These are phyloP conservation scores for Apantesis nais DNA, from an alignment of 2,888 invertebrate genomes.

Conservation along the genomic window DNA sequence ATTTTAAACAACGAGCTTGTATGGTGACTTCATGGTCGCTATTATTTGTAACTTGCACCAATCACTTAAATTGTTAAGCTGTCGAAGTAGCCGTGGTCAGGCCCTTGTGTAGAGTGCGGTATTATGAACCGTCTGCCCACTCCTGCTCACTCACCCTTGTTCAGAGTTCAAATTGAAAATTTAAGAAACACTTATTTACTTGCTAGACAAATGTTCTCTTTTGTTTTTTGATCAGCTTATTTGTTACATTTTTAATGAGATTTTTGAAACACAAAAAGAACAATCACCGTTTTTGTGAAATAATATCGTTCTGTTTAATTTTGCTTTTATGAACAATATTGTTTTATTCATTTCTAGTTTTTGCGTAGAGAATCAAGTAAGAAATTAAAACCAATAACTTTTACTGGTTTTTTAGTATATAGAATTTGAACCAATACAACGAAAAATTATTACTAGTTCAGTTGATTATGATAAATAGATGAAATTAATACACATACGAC, in stretches of 20 bases:
- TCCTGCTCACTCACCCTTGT: constrained; percentile 62
- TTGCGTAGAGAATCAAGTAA: no score
- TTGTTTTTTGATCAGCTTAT: constrained; percentile 30
- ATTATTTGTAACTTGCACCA: constrained; percentile 50
- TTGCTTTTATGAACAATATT: background rate
- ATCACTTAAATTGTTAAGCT: constrained; percentile 66
- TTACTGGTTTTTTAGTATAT: no score
- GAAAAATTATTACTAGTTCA: no score
- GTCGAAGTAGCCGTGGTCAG: constrained; percentile 81
- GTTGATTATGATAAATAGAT: no score
- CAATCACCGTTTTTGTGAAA: background rate
- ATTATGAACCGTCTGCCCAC: constrained; percentile 76
- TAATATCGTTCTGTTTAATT: background rate
- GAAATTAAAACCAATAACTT: no score
- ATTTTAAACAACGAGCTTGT: background rate
- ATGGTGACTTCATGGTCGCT: background rate
- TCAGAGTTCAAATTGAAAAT: constrained; percentile 73
- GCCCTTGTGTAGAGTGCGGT: constrained; percentile 76
- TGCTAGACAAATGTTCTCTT: constrained; percentile 49
- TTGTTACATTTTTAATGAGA: constrained; percentile 17
- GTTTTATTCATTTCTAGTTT: background rate
- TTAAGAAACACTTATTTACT: constrained; percentile 63
- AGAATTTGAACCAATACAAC: no score
- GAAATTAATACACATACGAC: no score
- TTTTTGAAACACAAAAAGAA: background rate